phyloP scores from a whole-genome alignment of 2,797 vertebrate genomes.

The Chrysolophus pictus region DNA sequence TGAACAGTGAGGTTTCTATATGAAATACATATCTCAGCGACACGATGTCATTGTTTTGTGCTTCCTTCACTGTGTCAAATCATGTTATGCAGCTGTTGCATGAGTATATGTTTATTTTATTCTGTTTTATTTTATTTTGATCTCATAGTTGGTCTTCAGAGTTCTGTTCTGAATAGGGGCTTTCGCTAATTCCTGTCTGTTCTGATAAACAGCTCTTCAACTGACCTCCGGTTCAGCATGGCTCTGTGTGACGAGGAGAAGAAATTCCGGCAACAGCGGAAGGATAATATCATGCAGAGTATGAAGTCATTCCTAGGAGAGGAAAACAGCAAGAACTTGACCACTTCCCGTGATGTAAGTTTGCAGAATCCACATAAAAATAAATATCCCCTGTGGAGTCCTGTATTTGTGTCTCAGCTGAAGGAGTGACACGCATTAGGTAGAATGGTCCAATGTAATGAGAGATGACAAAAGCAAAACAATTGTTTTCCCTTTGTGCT shows the following conservation, averaged over 20 bases:
- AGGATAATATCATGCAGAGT: slow-evolving; percentile 87
- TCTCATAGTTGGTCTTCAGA: rapidly evolving
- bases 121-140: background rate
- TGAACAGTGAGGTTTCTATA: background rate
- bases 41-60: rapidly evolving
- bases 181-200: background rate
- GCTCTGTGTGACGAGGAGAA: slow-evolving; percentile 94
- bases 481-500: background rate
- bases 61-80: rapidly evolving
- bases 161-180: background rate
- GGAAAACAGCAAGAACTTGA: slow-evolving; percentile 84
- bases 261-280: slow-evolving; percentile 86
- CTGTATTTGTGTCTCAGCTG: background rate
- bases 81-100: background rate
- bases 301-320: slow-evolving; percentile 91
- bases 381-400: background rate
- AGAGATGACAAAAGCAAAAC: background rate
- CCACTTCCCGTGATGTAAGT: slow-evolving; percentile 86
- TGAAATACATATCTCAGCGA: background rate
- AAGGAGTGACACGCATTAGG: rapidly evolving
- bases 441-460: background rate
- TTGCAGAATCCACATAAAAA: background rate
- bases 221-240: slow-evolving; percentile 94
- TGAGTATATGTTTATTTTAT: background rate
- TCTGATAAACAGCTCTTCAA: slow-evolving; percentile 82